These are phyloP conservation scores for Boloria selene DNA, from an alignment of 2,888 invertebrate species.

Conservation along the genomic window DNA sequence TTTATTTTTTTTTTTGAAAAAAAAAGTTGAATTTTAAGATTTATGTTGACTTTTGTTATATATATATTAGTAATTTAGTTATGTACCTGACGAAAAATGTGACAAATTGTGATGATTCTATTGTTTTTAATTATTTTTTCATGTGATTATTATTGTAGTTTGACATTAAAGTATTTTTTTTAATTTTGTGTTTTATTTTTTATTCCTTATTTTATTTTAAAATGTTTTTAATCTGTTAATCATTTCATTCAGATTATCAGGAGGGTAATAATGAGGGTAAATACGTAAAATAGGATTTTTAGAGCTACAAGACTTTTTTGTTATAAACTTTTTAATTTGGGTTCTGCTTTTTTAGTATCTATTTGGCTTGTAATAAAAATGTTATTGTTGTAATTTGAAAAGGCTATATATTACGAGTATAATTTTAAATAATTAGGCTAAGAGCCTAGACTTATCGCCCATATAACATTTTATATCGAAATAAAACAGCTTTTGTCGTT, in stretches of 20 bases:
- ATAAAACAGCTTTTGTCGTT: too few species aligned
- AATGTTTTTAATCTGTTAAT: neutral
- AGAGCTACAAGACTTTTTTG: too few species aligned
- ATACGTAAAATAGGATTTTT: too few species aligned
- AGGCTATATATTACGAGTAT: too few species aligned
- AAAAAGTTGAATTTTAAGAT: neutral
- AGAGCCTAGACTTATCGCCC: too few species aligned
- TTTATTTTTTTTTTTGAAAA: constrained; percentile 1
- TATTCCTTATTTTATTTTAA: constrained; percentile 2
- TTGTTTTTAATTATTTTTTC: constrained; percentile 38
- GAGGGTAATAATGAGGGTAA: too few species aligned
- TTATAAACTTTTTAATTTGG: too few species aligned
- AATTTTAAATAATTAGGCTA: too few species aligned
- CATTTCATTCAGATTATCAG: neutral
- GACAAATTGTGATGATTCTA: constrained; percentile 53
- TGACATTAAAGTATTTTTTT: constrained; percentile 23
- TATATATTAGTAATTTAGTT: constrained; percentile 22
- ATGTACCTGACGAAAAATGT: constrained; percentile 33
- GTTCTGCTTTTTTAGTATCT: too few species aligned
- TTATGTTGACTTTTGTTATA: neutral
- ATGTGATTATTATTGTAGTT: constrained; percentile 15
- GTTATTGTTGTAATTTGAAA: too few species aligned
- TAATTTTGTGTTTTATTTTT: constrained; percentile 5
- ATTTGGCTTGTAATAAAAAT: too few species aligned
- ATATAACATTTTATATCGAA: too few species aligned